Conservation (phyloP, 2,113 vertebrate genomes). For the Dipodomys stephensi region DNA sequence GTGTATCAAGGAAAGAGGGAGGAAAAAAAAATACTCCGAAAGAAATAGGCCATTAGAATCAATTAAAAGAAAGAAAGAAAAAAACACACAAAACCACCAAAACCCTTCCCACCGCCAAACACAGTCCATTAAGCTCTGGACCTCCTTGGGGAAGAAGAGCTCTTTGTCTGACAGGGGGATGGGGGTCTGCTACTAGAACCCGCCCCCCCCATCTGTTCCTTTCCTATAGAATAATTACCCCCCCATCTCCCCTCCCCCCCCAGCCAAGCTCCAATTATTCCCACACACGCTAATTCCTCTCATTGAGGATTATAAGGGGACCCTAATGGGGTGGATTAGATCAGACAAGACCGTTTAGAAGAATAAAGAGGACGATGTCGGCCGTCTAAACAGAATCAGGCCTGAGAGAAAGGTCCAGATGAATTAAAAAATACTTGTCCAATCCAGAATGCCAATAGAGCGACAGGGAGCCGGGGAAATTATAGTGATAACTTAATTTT, state of each 20-base stretch:
- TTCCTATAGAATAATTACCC: background rate
- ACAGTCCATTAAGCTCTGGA: constrained; percentile 28
- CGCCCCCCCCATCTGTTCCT: background rate
- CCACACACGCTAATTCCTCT: background rate
- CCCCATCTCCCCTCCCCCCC: too few relatives aligned
- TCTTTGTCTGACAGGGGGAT: background rate
- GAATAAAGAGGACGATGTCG: background rate
- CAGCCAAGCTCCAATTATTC: background rate
- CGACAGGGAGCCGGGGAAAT: background rate
- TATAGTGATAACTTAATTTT: too few relatives aligned
- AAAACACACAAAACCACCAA: too few relatives aligned
- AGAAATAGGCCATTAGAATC: constrained; percentile 68
- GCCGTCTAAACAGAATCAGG: background rate
- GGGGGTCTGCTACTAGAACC: too few relatives aligned
- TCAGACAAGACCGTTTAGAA: constrained; percentile 40
- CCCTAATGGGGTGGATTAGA: background rate
- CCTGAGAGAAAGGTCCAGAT: background rate
- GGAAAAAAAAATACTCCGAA: background rate
- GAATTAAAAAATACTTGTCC: background rate
- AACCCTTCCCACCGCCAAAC: constrained; percentile 26
- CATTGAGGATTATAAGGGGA: background rate
- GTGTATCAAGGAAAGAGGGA: background rate
- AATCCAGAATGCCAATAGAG: background rate
- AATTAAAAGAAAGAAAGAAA: background rate
- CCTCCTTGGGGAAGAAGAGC: background rate